Base-by-base conservation (phyloP, 1,140 invertebrate species). In the Drosophila guanche region DNA sequence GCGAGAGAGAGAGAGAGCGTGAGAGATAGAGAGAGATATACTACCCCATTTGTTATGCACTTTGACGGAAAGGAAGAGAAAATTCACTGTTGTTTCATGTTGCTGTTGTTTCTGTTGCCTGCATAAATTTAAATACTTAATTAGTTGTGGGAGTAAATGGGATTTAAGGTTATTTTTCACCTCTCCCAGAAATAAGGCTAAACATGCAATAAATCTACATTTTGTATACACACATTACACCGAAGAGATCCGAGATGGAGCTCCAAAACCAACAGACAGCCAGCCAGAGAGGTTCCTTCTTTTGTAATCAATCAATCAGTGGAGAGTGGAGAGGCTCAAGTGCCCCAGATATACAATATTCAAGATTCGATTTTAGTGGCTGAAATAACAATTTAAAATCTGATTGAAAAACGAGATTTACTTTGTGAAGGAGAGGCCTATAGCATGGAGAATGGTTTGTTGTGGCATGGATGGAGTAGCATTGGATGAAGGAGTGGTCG, bases 171-270 rank as follows among this genome's bases (percentile, higher is more conserved):
- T 46, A 8, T 53, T 33, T 22, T 51, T 12, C 33, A 45, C 45
- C 29, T 29, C 46, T 14, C 20, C 6, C 27, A 27, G 22, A 12
- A 14, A 40, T 29, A 22, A 48, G 23, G 20, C 67, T 71, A 72
- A 59, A 60, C 66, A 70, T 71, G 62, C 53, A 72, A 73, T 73
- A 73, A 73, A 73, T 73, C 69, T 71, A 52, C 69, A 73, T 73
- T 63, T 53, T 56, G 52, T 70, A 67, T 53, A 55, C 62, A 33
- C 67, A 41, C 14, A 55, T 61, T 50, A 33, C 29, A 10, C 23
- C 23, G 7, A 23, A 33, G 40, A 46, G 67, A 55, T 71, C 68
- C 43, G 43, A 62, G 42, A 68, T 54, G 65, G 60, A 68, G 65
- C 65, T 67, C 46, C 42, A 46, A 67, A 68, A 66, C 66, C 65